phyloP scores from a whole-genome alignment of 2,113 vertebrate species.

The Paramisgurnus dabryanus region DNA sequence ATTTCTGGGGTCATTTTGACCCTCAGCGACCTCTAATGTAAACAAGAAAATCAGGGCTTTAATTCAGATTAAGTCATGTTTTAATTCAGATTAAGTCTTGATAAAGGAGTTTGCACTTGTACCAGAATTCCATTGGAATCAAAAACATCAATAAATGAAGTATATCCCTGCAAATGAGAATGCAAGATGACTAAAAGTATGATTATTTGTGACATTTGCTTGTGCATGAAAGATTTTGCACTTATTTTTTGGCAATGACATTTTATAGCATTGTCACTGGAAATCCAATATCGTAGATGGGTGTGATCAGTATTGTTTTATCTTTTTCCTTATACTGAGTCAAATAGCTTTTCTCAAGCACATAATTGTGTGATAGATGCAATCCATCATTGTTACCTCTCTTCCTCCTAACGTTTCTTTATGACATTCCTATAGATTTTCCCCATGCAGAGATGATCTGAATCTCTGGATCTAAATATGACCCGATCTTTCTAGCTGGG shows the following conservation, averaged over 20 bases:
- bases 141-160: conserved; percentile 16
- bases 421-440: conserved; percentile 73
- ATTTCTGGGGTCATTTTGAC: no score
- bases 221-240: conserved; percentile 68
- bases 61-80: no score
- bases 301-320: conserved; percentile 63
- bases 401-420: conserved; percentile 21
- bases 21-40: no score
- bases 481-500: conserved; percentile 59
- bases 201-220: conserved; percentile 67
- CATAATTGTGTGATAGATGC: conserved; percentile 71
- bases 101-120: conserved; percentile 9
- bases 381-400: conserved; percentile 68
- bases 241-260: conserved; percentile 66
- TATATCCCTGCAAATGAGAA: conserved; percentile 47
- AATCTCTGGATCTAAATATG: conserved; percentile 69
- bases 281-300: conserved; percentile 71
- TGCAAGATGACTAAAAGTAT: conserved; percentile 63
- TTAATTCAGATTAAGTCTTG: background rate
- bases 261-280: conserved; percentile 72
- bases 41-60: no score
- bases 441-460: conserved; percentile 68
- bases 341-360: conserved; percentile 71
- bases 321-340: conserved; percentile 59
- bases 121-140: background rate